Base-by-base conservation (phyloP, 2,888 invertebrate species). In the Philhelius pedissequus region DNA sequence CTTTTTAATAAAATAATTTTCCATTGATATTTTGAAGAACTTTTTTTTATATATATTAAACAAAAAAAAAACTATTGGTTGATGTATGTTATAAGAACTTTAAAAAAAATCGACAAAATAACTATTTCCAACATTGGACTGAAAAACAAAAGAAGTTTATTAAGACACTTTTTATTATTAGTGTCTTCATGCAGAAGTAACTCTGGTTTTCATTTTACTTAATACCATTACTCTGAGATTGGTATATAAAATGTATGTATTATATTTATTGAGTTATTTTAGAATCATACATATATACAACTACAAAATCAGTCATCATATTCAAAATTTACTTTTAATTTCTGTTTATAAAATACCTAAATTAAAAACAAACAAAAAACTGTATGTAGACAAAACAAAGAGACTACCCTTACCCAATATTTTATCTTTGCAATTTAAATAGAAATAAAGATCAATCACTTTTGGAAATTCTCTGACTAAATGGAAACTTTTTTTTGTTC, bases 391-490 rank as follows among this genome's bases (percentile, higher is more conserved):
- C 7, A 15, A 62, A 18, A 45, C 40, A 64, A 38, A 48, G 68
- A 62, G 25, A 60, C 35, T 64, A 27, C n/a, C n/a, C n/a, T n/a
- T 54, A 73, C 22, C 22, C 6, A 48, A 25, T 58, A 38, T 25
- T 38, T 15, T 77, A 54, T 32, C 30, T 35, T 60, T 9, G 43
- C 15, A 69, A 78, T 60, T 66, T 20, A 62, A 74, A 74, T 79
- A 69, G 79, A 83, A 83, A 83, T 83, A 83, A 83, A 83, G 69
- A 74, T 74, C 56, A 79, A 79, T 64, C 50, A 70, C 48, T 40
- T 78, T 76, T 48, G n/a, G 68, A 73, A 82, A 56, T 54, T 54
- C 60, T 73, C 68, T 73, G 50, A 74, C 60, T 64, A 73, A 68
- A 50, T 2, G 32, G 11, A 40, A 27, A 48, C 6, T n/a, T 15